phyloP scores from a whole-genome alignment of 37 sponge, comb jelly and placozoan genomes.

The Crambe crambe region DNA sequence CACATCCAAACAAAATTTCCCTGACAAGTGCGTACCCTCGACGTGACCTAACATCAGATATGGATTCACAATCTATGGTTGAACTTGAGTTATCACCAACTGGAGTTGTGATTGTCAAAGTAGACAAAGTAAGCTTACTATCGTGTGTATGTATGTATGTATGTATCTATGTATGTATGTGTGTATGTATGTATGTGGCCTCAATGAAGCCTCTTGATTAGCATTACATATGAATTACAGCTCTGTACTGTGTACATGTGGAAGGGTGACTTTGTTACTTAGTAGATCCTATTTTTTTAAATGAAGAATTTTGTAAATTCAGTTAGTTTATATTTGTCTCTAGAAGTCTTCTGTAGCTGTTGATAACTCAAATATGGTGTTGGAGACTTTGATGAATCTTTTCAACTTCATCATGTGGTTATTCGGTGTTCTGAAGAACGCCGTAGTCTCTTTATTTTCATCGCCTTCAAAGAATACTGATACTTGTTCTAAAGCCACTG shows the following conservation, averaged over 20 bases:
- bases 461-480: not conserved
- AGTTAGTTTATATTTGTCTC: not conserved
- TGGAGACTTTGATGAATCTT: conserved; percentile 6
- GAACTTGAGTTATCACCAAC: conserved; percentile 59
- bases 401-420: conserved; percentile 35
- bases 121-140: conserved; percentile 17
- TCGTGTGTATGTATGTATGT: not conserved
- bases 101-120: conserved; percentile 48
- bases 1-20: not conserved
- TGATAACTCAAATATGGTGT: not conserved
- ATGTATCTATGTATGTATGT: conserved; percentile 21
- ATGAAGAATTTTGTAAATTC: too few species aligned
- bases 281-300: too few species aligned
- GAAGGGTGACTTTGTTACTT: too few species aligned
- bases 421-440: conserved; percentile 36
- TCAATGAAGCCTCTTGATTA: too few species aligned
- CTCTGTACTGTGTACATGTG: too few species aligned
- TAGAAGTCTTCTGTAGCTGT: not conserved
- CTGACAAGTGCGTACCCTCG: conserved; percentile 49
- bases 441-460: conserved; percentile 37
- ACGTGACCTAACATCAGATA: conserved; percentile 28
- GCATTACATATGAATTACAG: too few species aligned
- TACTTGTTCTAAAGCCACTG: not conserved
- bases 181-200: conserved; percentile 5
- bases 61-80: conserved; percentile 34